Conservation (phyloP, 2,113 vertebrate species). For the Urocitellus parryii region DNA sequence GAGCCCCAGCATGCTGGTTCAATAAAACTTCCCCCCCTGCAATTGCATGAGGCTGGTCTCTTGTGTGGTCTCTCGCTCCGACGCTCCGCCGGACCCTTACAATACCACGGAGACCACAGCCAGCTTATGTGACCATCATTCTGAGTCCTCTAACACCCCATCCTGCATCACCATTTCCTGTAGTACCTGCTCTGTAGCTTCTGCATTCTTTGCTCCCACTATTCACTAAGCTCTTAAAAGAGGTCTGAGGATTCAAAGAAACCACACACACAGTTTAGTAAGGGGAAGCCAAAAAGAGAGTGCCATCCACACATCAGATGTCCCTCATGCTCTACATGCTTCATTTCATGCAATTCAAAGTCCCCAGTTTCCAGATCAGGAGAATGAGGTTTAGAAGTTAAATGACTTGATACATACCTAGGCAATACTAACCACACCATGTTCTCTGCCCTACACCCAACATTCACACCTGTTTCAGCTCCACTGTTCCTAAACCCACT, state of each 20-base stretch:
- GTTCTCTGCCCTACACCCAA: neutral
- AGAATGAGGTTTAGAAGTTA: neutral
- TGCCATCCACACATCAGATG: neutral
- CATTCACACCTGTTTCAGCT: no score
- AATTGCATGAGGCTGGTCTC: no score
- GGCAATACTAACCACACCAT: neutral
- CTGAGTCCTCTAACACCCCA: no score
- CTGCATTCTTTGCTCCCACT: neutral
- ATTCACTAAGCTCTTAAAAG: neutral
- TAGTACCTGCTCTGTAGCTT: neutral
- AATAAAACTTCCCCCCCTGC: no score
- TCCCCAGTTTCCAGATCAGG: neutral
- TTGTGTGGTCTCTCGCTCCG: no score
- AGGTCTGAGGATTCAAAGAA: neutral
- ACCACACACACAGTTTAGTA: neutral
- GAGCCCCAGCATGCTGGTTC: no score
- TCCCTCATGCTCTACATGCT: neutral
- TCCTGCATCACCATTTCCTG: neutral
- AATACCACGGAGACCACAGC: neutral
- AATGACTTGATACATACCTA: neutral
- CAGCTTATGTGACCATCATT: neutral
- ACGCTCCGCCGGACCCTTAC: no score
- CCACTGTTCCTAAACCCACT: no score
- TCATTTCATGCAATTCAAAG: neutral
- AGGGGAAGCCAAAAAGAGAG: neutral